phyloP scores from a whole-genome alignment of 2,113 vertebrate species.

The Odontophorus gujanensis region DNA sequence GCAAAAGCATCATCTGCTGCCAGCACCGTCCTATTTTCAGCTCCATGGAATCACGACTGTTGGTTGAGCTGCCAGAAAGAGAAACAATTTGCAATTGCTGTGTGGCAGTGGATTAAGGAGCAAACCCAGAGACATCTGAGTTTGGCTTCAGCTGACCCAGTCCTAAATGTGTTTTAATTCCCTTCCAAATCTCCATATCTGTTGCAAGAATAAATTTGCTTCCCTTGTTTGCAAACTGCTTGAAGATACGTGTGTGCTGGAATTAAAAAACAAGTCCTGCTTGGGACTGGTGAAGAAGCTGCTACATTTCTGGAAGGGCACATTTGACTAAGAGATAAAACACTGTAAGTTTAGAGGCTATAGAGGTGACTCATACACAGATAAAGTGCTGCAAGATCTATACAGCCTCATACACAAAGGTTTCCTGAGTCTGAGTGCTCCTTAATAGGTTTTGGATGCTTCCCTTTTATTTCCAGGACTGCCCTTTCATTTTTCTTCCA shows the following conservation, averaged over 20 bases:
- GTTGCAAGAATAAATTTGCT: not conserved
- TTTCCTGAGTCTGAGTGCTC: not conserved
- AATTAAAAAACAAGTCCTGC: not conserved
- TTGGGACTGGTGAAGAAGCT: not conserved
- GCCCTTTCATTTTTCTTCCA: not conserved
- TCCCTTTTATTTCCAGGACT: not conserved
- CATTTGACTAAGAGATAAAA: not conserved
- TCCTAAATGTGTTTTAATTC: accelerated
- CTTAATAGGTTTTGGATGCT: not conserved
- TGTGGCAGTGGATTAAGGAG: not conserved
- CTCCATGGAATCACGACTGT: conserved; percentile 64
- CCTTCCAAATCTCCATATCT: not conserved
- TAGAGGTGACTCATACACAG: not conserved
- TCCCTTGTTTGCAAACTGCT: not conserved
- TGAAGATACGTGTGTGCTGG: not conserved
- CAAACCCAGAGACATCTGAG: not conserved
- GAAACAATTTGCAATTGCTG: conserved; percentile 34
- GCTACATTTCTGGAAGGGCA: not conserved
- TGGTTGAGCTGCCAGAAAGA: not conserved
- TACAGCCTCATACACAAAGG: not conserved
- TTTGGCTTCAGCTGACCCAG: not conserved
- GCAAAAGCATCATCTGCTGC: conserved; percentile 58
- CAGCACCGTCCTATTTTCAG: conserved; percentile 62
- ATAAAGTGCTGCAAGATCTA: not conserved
- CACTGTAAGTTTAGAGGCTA: not conserved